A percentile compares a stretch with the other conserved stretches of the same genome.
These are phyloP conservation scores for Antheraea assamensis DNA, from an alignment of 2,888 invertebrate genomes.

Conservation along the genomic window DNA sequence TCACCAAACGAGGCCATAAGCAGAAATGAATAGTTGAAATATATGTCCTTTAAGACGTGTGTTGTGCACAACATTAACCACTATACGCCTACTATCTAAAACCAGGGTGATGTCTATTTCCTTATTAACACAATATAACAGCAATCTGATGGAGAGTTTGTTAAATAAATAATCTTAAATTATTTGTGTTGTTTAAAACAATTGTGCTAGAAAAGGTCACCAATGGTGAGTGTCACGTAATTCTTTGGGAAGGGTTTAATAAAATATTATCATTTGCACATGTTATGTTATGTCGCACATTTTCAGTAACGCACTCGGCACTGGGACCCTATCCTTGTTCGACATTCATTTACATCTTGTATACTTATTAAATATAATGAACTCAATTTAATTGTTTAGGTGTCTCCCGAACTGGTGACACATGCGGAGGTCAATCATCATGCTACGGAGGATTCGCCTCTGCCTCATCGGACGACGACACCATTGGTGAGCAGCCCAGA, in stretches of 20 bases:
- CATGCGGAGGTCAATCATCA: slow-evolving; percentile 83
- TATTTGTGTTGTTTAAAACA: not conserved
- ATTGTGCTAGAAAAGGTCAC: not conserved
- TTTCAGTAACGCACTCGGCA: slow-evolving; percentile 20
- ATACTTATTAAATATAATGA: not conserved
- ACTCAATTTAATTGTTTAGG: slow-evolving; percentile 38
- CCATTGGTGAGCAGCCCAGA: slow-evolving; percentile 64
- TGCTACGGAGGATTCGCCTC: slow-evolving; percentile 82
- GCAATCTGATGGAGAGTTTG: not conserved
- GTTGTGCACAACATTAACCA: not conserved
- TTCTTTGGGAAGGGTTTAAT: not conserved
- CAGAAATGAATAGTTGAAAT: not conserved
- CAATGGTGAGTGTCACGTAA: not conserved
- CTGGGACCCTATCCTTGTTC: slow-evolving; percentile 18
- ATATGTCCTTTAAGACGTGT: not conserved
- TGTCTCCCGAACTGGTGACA: slow-evolving; percentile 76
- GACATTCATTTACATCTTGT: not conserved
- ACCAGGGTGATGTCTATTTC: not conserved
- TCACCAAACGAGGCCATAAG: not conserved
- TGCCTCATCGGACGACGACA: slow-evolving; percentile 83
- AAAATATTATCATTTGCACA: slow-evolving; percentile 14
- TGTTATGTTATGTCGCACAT: slow-evolving; percentile 18
- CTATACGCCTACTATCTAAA: not conserved
- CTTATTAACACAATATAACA: slow-evolving; percentile 7
- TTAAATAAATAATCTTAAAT: not conserved